Base-by-base conservation (phyloP, 1,140 invertebrate species). In the Drosophila mauritiana region DNA sequence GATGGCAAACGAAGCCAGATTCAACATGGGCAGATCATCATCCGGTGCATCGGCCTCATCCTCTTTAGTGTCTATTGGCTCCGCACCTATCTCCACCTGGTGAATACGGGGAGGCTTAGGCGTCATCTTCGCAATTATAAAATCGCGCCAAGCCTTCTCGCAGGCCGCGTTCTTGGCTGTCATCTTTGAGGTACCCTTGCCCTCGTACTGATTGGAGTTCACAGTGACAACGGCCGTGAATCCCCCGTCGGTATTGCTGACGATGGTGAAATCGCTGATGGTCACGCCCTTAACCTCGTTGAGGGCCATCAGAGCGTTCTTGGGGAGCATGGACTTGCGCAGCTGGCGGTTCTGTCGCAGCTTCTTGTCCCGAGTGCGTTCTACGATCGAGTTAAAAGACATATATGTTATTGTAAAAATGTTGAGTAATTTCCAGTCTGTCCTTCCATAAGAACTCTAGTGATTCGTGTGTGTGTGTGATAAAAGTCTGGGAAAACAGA, bases 251-350 rank as follows among this genome's bases (percentile, higher is more conserved):
- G 74, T 40, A 65, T 86, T 81, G 25, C 51, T 88, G 20, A 77
- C 85, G n/a, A 92, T 84, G n/a, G 69, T 78, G n/a, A 91, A 92
- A 27, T 92, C 92, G 27, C 84, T 84, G 2, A 92, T 88, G 13
- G 65, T 81, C 36, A 91, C 77, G 17, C 93, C 93, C 68, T 96
- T 95, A 74, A 97, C 94, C 93, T 98, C 97, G 92, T 97, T 97
- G 11, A 98, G 93, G 61, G 97, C 96, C 95, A 97, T 97, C 31
- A 97, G 93, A 5, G 97, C 96, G 90, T 97, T 97, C 92, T 97
- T 97, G 10, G 96, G 96, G 43, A 96, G 94, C 46, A 96, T 92
- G 17, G 95, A 94, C 31, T 95, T 95, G 31, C 95, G 93, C 40
- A 96, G 85, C 61, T 94, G 93, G 70, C 95, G 94, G 90, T 96